Conservation (phyloP, 1,140 invertebrate genomes). For the Sitodiplosis mosellana region DNA sequence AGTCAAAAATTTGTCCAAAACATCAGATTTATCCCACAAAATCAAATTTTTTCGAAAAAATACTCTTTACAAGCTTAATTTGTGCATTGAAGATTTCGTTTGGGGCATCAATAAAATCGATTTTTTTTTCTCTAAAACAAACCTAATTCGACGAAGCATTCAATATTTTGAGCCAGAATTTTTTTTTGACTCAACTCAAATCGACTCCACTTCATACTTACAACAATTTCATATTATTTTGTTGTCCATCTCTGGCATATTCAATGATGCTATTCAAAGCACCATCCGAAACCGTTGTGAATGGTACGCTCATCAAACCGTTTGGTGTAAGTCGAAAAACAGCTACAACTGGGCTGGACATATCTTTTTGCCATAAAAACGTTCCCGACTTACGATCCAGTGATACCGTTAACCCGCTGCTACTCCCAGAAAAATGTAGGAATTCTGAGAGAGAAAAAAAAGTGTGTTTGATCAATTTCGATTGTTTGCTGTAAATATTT, state of each 20-base stretch:
- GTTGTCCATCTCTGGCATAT: slow-evolving; percentile 36
- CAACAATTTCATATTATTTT: slow-evolving; percentile 55
- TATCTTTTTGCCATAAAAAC: slow-evolving; percentile 70
- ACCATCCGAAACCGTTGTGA: slow-evolving; percentile 75
- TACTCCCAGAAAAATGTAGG: slow-evolving; percentile 75
- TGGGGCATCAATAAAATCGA: too few species aligned
- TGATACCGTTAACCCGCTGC: slow-evolving; percentile 68
- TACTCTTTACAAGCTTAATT: too few species aligned
- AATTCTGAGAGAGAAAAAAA: slow-evolving; percentile 42
- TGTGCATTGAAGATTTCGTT: too few species aligned
- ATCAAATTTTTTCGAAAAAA: too few species aligned
- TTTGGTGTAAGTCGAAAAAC: slow-evolving; percentile 66
- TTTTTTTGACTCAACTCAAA: not conserved
- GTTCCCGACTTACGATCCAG: slow-evolving; percentile 51
- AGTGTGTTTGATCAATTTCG: too few species aligned
- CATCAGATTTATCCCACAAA: too few species aligned
- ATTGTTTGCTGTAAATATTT: too few species aligned
- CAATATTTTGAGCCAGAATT: not conserved
- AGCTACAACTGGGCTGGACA: slow-evolving; percentile 78
- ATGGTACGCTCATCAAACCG: slow-evolving; percentile 69
- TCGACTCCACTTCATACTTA: too few species aligned
- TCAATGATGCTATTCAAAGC: slow-evolving; percentile 55
- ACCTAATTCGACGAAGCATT: too few species aligned
- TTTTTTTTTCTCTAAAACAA: too few species aligned
- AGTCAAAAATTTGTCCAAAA: too few species aligned